Evolutionary conservation across 2,797 vertebrate genomes (phyloP).

Genomic region (Pachyuromys duprasi): DNA sequence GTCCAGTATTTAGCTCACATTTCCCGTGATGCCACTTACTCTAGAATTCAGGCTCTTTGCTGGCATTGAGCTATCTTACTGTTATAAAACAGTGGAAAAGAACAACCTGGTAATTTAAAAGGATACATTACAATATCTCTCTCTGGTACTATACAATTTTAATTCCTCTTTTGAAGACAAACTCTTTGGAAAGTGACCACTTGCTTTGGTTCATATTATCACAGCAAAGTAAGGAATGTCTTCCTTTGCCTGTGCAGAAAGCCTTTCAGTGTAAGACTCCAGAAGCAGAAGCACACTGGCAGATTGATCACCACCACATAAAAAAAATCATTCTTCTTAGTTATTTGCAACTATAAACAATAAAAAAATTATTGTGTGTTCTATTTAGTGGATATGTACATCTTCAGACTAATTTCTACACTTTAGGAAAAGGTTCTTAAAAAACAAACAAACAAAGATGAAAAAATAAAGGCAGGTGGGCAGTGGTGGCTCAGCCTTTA

Average conservation of each 20-base stretch:
- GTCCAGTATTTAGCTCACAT: conserved; percentile 88
- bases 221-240: conserved; percentile 91
- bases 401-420: conserved; percentile 9
- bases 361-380: conserved; percentile 15
- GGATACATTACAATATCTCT: conserved; percentile 90
- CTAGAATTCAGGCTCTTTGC: conserved; percentile 90
- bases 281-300: conserved; percentile 9
- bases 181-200: conserved; percentile 95
- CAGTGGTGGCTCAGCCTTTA: too few species aligned
- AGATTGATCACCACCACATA: conserved; percentile 53
- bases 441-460: conserved; percentile 19
- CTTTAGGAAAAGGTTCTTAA: conserved; percentile 4
- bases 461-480: conserved; percentile 24
- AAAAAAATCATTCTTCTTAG: conserved; percentile 66
- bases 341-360: conserved; percentile 64
- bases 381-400: conserved; percentile 10
- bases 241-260: conserved; percentile 78
- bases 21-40: conserved; percentile 89
- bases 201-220: conserved; percentile 90
- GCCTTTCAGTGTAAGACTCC: conserved; percentile 86
- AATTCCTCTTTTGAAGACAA: conserved; percentile 92
- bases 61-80: conserved; percentile 89
- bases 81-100: conserved; percentile 85
- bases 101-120: conserved; percentile 89
- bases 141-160: conserved; percentile 91